phyloP scores from a whole-genome alignment of 2,113 vertebrate genomes.

The Pachypanchax playfairii region DNA sequence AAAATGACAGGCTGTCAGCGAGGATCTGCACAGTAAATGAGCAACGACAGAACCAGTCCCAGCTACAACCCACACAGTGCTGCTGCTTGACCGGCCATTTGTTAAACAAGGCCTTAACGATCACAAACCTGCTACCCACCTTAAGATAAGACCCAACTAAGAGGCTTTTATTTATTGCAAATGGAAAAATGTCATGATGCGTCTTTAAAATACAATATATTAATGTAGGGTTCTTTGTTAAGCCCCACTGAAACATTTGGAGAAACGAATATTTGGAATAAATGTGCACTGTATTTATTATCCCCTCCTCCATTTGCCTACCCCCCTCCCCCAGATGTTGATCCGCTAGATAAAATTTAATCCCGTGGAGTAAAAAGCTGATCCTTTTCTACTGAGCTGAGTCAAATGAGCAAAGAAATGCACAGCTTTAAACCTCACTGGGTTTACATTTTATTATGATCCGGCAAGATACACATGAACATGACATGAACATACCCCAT shows the following conservation, averaged over 20 bases:
- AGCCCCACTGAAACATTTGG: constrained; percentile 33
- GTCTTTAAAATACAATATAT: not conserved
- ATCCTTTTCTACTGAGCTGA: constrained; percentile 67
- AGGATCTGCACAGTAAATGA: constrained; percentile 59
- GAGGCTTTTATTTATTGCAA: constrained; percentile 5
- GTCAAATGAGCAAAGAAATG: constrained; percentile 50
- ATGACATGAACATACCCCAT: constrained; percentile 84
- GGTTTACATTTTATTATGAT: too few relatives aligned
- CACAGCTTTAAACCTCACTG: constrained; percentile 11
- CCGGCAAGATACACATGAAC: not conserved
- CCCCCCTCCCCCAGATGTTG: constrained; percentile 74
- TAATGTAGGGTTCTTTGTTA: constrained; percentile 10
- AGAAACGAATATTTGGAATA: constrained; percentile 50
- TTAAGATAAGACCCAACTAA: constrained; percentile 20
- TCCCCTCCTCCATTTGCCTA: constrained; percentile 63
- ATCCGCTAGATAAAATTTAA: constrained; percentile 78
- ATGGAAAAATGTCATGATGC: constrained; percentile 11
- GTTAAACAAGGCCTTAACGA: constrained; percentile 48
- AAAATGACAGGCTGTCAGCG: constrained; percentile 71
- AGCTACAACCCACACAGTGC: constrained; percentile 18
- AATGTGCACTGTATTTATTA: constrained; percentile 51
- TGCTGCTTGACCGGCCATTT: constrained; percentile 42
- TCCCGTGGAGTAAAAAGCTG: constrained; percentile 72
- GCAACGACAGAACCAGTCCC: constrained; percentile 49
- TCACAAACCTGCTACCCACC: constrained; percentile 33